Evolutionary conservation across 2,113 vertebrate species (phyloP).

Genomic region (Dasypus novemcinctus): DNA sequence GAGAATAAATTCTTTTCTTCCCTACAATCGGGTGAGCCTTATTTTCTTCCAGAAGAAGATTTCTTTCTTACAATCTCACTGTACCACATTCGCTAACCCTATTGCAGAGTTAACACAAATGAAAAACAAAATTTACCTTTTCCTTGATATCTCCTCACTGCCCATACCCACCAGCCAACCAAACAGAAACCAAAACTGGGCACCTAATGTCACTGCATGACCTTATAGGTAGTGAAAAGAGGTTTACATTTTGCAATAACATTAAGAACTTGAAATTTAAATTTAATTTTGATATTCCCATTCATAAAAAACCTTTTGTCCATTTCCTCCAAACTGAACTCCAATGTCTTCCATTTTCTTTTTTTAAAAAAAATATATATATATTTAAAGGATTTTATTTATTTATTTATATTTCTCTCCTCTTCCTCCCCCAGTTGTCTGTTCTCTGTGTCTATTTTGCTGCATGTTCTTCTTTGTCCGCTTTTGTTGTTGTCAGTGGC

Average conservation of each 20-base stretch:
- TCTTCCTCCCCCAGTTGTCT: no score
- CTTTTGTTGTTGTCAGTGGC: no score
- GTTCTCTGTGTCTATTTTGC: no score
- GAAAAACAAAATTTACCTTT: background rate
- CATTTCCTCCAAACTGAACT: background rate
- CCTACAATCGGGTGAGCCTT: no score
- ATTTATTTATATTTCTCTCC: no score
- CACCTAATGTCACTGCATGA: background rate
- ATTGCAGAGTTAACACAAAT: background rate
- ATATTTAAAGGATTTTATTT: no score
- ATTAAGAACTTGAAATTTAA: background rate
- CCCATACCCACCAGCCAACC: background rate
- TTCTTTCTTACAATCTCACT: no score
- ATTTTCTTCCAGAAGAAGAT: no score
- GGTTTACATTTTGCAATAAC: background rate
- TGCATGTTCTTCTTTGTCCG: no score
- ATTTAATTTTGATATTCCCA: background rate
- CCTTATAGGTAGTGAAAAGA: background rate
- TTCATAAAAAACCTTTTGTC: background rate
- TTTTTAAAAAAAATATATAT: no score
- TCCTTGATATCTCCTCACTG: background rate
- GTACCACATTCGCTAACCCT: background rate
- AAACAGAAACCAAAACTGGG: background rate
- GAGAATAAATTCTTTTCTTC: no score
- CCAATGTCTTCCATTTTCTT: background rate